Evolutionary conservation across 1,140 invertebrate genomes (phyloP), one percentile per base, ranked within the genome.

Genomic region (Lordiphosa stackelbergi): DNA sequence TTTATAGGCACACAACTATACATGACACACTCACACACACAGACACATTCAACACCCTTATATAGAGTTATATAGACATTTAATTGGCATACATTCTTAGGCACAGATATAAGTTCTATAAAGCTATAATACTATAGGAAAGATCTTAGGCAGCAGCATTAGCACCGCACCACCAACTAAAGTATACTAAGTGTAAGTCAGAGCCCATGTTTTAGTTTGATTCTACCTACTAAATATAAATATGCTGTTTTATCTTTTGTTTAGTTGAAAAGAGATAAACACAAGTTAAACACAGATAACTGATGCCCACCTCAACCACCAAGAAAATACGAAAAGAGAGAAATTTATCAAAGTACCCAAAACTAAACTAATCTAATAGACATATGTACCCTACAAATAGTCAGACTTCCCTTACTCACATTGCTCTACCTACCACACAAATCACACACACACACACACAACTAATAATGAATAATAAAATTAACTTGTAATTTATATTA

Each of bases 401-500:
- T 31, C 28, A 31, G 28, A 31, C 28, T 8, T 8, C 28, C 28
- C 28, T 8, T 31, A 31, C 5, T 31, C 28, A 31, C 28, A 31
- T 31, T 31, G 28, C 28, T 31, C 28, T 31, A 31, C 28, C 28
- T 31, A 31, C 28, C 28, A 3, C 6, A 31, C 7, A 8, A 0
- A 31, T 1, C 31, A 49, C 12, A 37, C 48, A 68, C 22, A 40
- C n/a, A 53, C 45, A 54, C 36, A 60, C 35, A 31, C 24, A 69
- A 45, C 53, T 48, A 59, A 59, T 55, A 73, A 69, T 42, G 28
- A 57, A 9, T 37, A 51, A 59, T 55, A 69, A 79, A 66, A 81
- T 81, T 81, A 65, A 81, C 75, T 72, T 75, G 77, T 81, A 81
- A 81, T 81, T 83, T 81, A 75, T 75, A 81, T 83, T 81, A 81